Evolutionary conservation across 2,113 vertebrate species (phyloP).

Genomic region (Chaetodon auriga): DNA sequence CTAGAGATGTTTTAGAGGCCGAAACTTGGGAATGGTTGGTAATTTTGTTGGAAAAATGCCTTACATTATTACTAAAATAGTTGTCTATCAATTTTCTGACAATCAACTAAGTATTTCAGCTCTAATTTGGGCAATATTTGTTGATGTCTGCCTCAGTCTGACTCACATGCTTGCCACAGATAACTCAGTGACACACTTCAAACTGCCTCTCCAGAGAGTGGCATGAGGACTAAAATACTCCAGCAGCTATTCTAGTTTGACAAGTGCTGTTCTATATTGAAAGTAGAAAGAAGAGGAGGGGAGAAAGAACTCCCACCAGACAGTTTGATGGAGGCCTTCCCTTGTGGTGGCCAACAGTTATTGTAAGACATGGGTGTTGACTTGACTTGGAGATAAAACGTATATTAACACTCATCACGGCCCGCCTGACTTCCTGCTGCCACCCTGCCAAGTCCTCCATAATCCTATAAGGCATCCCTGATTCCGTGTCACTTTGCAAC

Average conservation of each 20-base stretch:
- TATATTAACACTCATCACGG: neutral
- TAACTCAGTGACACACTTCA: conserved; percentile 74
- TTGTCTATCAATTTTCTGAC: neutral
- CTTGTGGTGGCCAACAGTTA: conserved; percentile 5
- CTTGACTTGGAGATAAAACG: conserved; percentile 43
- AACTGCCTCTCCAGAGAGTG: conserved; percentile 64
- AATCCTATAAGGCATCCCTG: conserved; percentile 28
- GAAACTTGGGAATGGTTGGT: neutral
- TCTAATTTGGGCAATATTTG: neutral
- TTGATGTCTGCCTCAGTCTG: conserved; percentile 39
- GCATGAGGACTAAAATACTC: conserved; percentile 65
- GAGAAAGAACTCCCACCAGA: conserved; percentile 18
- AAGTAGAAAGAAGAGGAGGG: conserved; percentile 28
- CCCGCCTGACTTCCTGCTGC: neutral
- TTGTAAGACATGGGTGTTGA: conserved; percentile 34
- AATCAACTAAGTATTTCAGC: neutral
- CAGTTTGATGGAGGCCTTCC: conserved; percentile 20
- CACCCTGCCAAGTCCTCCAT: conserved; percentile 17
- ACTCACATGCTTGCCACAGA: conserved; percentile 73
- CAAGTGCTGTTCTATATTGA: conserved; percentile 68
- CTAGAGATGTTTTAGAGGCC: neutral
- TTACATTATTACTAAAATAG: neutral
- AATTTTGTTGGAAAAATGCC: neutral
- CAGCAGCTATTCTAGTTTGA: conserved; percentile 57
- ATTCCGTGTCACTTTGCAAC: conserved; percentile 31